phyloP scores from a whole-genome alignment of 2,113 vertebrate species.

The Phrynocephalus versicolor region DNA sequence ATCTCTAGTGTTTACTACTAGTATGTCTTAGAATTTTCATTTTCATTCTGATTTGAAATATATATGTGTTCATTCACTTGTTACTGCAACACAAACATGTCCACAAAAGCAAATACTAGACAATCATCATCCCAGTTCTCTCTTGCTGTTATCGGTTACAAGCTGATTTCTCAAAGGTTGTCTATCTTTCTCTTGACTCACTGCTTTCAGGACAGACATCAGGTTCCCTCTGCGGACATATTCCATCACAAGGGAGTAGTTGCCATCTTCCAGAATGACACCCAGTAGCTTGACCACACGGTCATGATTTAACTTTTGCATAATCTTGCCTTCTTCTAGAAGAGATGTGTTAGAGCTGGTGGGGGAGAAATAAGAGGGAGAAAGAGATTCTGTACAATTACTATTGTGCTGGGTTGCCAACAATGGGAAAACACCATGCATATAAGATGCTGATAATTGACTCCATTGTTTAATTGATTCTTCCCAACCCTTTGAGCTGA shows the following conservation, averaged over 20 bases:
- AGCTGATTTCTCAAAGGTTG: neutral
- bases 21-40: neutral
- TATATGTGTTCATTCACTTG: neutral
- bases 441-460: neutral
- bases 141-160: neutral
- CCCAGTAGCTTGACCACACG: slow-evolving; percentile 91
- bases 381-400: slow-evolving; percentile 10
- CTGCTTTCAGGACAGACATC: slow-evolving; percentile 82
- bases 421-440: neutral
- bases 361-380: slow-evolving; percentile 35
- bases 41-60: neutral
- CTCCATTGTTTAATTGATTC: neutral
- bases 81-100: neutral
- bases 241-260: slow-evolving; percentile 93
- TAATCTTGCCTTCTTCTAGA: slow-evolving; percentile 89
- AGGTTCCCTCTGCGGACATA: slow-evolving; percentile 89
- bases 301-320: slow-evolving; percentile 84
- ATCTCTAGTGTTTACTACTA: neutral
- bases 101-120: neutral
- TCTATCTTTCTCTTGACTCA: slow-evolving; percentile 64
- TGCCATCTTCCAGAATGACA: slow-evolving; percentile 87
- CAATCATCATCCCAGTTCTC: neutral
- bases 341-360: slow-evolving; percentile 83
- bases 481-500: neutral
- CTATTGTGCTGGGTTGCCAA: neutral